Conservation (phyloP, 1,140 invertebrate genomes). For the Patella vulgata region DNA sequence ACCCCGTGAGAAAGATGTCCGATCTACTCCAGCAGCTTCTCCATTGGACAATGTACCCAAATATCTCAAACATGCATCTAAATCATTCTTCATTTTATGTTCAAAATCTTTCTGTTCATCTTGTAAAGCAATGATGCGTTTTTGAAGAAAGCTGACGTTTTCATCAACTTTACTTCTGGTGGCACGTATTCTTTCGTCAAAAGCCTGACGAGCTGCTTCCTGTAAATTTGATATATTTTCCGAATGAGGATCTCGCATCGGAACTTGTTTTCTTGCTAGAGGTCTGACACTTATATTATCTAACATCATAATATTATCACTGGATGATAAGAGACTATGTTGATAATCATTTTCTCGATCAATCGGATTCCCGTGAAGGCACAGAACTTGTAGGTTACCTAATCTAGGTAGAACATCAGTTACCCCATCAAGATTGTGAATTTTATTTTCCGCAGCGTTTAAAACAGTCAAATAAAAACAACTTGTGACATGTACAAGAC, state of each 20-base stretch:
- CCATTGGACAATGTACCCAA: neutral
- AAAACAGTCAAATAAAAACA: constrained; percentile 50
- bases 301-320: constrained; percentile 47
- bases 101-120: constrained; percentile 55
- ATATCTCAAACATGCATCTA: constrained; percentile 48
- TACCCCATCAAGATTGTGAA: constrained; percentile 43
- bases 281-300: constrained; percentile 56
- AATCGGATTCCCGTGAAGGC: constrained; percentile 54
- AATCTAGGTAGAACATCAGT: constrained; percentile 44
- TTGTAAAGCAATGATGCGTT: constrained; percentile 54
- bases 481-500: constrained; percentile 51
- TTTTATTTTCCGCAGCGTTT: constrained; percentile 50
- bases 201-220: constrained; percentile 52
- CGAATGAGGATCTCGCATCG: constrained; percentile 12
- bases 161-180: constrained; percentile 50
- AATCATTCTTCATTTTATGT: constrained; percentile 45
- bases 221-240: constrained; percentile 50
- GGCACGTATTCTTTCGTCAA: constrained; percentile 53
- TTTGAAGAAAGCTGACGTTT: constrained; percentile 55
- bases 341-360: constrained; percentile 49
- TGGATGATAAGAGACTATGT: constrained; percentile 42
- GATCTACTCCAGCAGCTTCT: neutral
- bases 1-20: neutral
- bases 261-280: constrained; percentile 31
- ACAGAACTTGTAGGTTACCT: constrained; percentile 41